Percentiles rank a stretch among this genome's conserved stretches.
phyloP scores from a whole-genome alignment of 2,888 invertebrate genomes.

The Cheilosia soror region DNA sequence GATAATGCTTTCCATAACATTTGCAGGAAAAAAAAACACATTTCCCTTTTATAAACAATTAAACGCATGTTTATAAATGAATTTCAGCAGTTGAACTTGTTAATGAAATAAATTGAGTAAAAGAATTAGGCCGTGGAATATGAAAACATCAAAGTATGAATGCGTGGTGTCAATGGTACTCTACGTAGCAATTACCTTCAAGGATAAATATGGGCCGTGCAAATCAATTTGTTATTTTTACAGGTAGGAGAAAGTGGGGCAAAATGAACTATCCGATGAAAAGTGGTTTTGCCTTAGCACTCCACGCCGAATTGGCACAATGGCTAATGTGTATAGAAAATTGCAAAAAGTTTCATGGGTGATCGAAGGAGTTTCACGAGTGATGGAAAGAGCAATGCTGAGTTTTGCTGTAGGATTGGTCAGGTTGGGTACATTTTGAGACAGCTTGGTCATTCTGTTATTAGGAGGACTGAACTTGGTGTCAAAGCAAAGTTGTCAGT shows the following conservation, averaged over 20 bases:
- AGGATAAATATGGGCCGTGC: conserved; percentile 16
- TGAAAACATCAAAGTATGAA: conserved; percentile 27
- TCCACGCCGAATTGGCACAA: no score
- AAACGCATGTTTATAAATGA: conserved; percentile 29
- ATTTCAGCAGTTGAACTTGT: conserved; percentile 38
- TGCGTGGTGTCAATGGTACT: conserved; percentile 37
- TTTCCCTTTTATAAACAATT: conserved; percentile 41
- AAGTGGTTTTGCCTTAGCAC: no score
- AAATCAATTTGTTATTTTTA: conserved; percentile 3
- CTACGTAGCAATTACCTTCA: conserved; percentile 30
- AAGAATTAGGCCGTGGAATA: conserved; percentile 32
- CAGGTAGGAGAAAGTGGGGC: neutral
- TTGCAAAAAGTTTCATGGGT: no score
- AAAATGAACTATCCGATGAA: neutral
- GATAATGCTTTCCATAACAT: conserved; percentile 19
- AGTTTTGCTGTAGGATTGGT: no score
- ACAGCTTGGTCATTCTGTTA: no score
- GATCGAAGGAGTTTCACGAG: no score
- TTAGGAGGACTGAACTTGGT: no score
- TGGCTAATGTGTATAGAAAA: no score
- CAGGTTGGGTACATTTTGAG: no score
- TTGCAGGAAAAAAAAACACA: neutral
- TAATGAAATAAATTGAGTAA: conserved; percentile 26
- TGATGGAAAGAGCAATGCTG: no score
- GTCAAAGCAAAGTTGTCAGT: no score